phyloP scores from a whole-genome alignment of 2,888 invertebrate genomes.

The Hyposoter didymator region DNA sequence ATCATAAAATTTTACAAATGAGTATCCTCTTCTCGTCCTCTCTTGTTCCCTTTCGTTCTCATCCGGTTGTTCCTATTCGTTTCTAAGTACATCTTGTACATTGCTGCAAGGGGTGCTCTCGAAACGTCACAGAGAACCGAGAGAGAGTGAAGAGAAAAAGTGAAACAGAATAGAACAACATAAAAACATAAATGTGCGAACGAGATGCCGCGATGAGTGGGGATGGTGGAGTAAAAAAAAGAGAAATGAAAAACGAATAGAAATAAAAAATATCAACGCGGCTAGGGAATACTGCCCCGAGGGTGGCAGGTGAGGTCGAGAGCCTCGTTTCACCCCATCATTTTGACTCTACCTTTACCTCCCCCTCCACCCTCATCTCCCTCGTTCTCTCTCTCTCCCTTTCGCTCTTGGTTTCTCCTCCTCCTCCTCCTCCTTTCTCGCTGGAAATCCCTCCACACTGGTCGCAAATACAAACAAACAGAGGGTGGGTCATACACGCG shows the following conservation, averaged over 20 bases:
- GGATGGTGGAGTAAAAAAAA: conserved; percentile 34
- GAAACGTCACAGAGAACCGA: not conserved
- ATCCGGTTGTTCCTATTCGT: conserved; percentile 31
- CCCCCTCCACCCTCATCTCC: not conserved
- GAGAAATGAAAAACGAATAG: conserved; percentile 62
- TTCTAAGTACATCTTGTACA: conserved; percentile 41
- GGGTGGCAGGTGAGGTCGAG: conserved; percentile 64
- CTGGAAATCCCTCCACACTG: conserved; percentile 66
- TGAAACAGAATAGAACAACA: conserved; percentile 45
- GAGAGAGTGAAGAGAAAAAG: conserved; percentile 20
- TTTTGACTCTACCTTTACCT: conserved; percentile 30
- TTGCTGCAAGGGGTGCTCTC: conserved; percentile 30
- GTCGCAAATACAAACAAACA: conserved; percentile 80
- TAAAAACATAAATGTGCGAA: conserved; percentile 56
- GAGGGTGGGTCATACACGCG: conserved; percentile 79
- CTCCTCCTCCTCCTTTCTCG: conserved; percentile 15
- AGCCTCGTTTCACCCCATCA: conserved; percentile 63
- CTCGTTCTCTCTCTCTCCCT: conserved; percentile 21
- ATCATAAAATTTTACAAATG: conserved; percentile 83
- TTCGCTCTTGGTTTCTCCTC: conserved; percentile 19
- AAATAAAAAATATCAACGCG: conserved; percentile 52
- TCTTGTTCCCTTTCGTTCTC: conserved; percentile 19
- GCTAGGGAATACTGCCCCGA: conserved; percentile 60
- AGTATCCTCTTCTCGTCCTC: conserved; percentile 75
- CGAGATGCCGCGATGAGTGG: conserved; percentile 63